A percentile compares a stretch with the other conserved stretches of the same genome.
Evolutionary conservation across 2,888 invertebrate genomes (phyloP).

Genomic region (Cryptus viduatorius): DNA sequence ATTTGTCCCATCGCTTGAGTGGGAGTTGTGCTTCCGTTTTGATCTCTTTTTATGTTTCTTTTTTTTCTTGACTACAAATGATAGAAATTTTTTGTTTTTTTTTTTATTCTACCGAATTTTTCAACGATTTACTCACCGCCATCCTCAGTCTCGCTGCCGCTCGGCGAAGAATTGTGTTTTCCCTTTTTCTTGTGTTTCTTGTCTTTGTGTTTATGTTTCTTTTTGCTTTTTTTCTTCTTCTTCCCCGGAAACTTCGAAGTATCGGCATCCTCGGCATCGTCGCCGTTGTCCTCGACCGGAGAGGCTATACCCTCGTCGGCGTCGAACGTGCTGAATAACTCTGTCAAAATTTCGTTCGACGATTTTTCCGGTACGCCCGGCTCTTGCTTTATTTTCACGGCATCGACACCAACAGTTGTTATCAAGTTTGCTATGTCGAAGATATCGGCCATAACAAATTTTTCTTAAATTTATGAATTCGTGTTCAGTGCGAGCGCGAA

Average conservation of each 20-base stretch:
- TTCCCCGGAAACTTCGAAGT: constrained; percentile 55
- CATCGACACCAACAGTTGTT: constrained; percentile 82
- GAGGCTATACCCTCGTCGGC: constrained; percentile 84
- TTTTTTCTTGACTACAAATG: constrained; percentile 76
- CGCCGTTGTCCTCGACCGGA: constrained; percentile 64
- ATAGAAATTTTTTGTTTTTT: background rate
- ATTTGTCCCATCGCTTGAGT: constrained; percentile 74
- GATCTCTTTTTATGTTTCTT: constrained; percentile 82
- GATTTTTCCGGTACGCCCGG: constrained; percentile 87
- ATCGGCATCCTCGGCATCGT: constrained; percentile 77
- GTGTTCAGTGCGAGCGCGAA: background rate
- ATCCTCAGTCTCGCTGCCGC: constrained; percentile 78
- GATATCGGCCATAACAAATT: constrained; percentile 79
- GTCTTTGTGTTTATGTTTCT: constrained; percentile 86
- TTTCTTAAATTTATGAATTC: background rate
- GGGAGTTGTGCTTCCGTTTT: constrained; percentile 80
- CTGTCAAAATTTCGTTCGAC: constrained; percentile 93
- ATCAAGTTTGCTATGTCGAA: constrained; percentile 84
- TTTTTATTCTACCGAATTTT: background rate
- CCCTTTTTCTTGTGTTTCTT: constrained; percentile 86
- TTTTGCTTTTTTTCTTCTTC: constrained; percentile 81
- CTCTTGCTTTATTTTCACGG: constrained; percentile 82
- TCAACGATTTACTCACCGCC: constrained; percentile 73
- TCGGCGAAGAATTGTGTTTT: constrained; percentile 83
- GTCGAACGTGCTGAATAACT: constrained; percentile 91